phyloP scores from a whole-genome alignment of 1,140 invertebrate species.

The Orussus abietinus region DNA sequence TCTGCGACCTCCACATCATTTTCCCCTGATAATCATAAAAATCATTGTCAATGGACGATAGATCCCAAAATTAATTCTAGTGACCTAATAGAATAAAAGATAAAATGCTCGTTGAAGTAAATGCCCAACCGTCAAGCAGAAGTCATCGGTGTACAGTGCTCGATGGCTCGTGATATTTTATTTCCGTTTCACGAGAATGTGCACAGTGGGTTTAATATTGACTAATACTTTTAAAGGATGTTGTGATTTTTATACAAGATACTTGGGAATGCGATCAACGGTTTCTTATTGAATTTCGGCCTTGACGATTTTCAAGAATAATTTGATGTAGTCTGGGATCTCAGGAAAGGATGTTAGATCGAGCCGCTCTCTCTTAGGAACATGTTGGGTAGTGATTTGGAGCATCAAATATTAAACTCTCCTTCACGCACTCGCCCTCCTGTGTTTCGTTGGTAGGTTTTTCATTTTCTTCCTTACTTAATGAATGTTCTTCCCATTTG shows the following conservation, averaged over 20 bases:
- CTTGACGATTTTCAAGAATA: neutral
- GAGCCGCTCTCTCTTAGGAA: slow-evolving; percentile 4
- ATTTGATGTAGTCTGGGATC: neutral
- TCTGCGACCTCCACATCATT: slow-evolving; percentile 73
- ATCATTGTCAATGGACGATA: slow-evolving; percentile 1
- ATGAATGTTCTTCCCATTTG: slow-evolving; percentile 10
- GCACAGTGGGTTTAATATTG: no score
- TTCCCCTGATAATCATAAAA: slow-evolving; percentile 55
- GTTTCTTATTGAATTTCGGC: no score
- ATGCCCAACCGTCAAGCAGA: no score
- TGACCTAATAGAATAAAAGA: neutral
- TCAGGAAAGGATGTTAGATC: neutral
- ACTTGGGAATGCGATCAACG: neutral
- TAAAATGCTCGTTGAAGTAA: no score
- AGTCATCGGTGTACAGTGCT: no score
- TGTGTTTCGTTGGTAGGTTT: slow-evolving; percentile 27
- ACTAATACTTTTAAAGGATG: no score
- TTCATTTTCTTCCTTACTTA: slow-evolving; percentile 28
- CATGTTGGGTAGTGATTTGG: slow-evolving; percentile 9
- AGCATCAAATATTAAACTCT: slow-evolving; percentile 15
- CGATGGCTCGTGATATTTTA: no score
- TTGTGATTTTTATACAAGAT: neutral
- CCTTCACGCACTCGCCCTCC: slow-evolving; percentile 25
- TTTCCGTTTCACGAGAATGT: no score
- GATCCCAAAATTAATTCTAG: neutral